These are phyloP conservation scores for Meiosimyza decipiens DNA, from an alignment of 2,888 invertebrate genomes.

Conservation along the genomic window DNA sequence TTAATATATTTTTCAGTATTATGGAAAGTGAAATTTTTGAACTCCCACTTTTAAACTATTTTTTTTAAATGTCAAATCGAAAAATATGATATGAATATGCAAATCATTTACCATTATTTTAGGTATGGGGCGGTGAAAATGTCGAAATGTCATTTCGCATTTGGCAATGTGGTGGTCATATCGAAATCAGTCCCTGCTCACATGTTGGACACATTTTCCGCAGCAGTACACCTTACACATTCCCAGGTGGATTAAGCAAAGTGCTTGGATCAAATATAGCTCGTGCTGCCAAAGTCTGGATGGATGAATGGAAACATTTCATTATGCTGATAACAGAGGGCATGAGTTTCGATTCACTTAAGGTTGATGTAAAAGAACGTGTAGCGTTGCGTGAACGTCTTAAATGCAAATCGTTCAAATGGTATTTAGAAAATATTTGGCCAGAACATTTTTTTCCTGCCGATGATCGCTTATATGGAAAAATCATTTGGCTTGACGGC, in stretches of 20 bases:
- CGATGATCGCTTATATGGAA: constrained; percentile 88
- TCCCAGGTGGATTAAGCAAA: constrained; percentile 89
- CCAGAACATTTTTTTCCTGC: constrained; percentile 96
- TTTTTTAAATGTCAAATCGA: no score
- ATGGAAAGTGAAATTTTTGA: no score
- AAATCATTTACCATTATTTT: not conserved
- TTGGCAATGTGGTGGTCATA: constrained; percentile 93
- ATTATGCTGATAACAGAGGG: constrained; percentile 85
- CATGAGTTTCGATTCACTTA: constrained; percentile 67
- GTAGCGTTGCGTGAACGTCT: constrained; percentile 76
- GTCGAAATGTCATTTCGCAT: constrained; percentile 96
- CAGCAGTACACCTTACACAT: constrained; percentile 93
- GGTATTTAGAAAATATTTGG: constrained; percentile 96
- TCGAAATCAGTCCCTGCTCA: constrained; percentile 92
- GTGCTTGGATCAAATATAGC: constrained; percentile 87
- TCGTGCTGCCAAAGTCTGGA: constrained; percentile 95
- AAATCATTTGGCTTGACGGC: constrained; percentile 71
- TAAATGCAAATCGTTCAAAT: constrained; percentile 87
- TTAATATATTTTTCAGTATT: no score
- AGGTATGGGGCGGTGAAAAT: constrained; percentile 98
- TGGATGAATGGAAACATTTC: constrained; percentile 97
- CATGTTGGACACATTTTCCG: constrained; percentile 94
- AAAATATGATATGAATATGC: not conserved
- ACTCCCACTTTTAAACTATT: no score
- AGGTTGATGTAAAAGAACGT: constrained; percentile 71